These are phyloP conservation scores for Ornithorhynchus anatinus DNA, from an alignment of 2,113 vertebrate species.

Conservation along the genomic window DNA sequence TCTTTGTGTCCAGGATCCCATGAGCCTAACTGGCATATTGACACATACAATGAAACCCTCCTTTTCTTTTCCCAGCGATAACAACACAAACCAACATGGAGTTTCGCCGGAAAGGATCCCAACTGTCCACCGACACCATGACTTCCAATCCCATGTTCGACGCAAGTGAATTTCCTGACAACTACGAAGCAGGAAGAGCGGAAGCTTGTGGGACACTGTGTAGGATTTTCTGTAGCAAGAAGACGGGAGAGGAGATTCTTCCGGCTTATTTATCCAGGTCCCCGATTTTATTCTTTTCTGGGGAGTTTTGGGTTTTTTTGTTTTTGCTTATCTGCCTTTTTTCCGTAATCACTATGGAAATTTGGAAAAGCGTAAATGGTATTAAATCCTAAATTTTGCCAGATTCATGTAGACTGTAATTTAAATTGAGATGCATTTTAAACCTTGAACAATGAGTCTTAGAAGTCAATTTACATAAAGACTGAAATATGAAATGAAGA, in stretches of 20 bases:
- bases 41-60: slow-evolving; percentile 58
- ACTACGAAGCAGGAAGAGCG: slow-evolving; percentile 93
- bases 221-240: slow-evolving; percentile 98
- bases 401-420: too few relatives aligned
- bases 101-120: slow-evolving; percentile 90
- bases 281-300: slow-evolving; percentile 65
- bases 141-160: slow-evolving; percentile 91
- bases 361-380: too few relatives aligned
- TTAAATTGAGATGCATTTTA: too few relatives aligned
- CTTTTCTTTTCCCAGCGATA: slow-evolving; percentile 82
- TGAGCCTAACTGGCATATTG: slow-evolving; percentile 63
- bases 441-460: too few relatives aligned
- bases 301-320: too few relatives aligned
- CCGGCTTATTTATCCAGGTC: slow-evolving; percentile 96
- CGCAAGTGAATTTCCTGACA: slow-evolving; percentile 91
- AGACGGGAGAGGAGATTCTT: slow-evolving; percentile 96
- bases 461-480: too few relatives aligned
- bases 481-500: too few relatives aligned
- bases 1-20: slow-evolving; percentile 94
- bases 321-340: too few relatives aligned
- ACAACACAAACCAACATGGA: slow-evolving; percentile 90
- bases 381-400: too few relatives aligned
- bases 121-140: slow-evolving; percentile 94
- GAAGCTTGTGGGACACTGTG: slow-evolving; percentile 95
- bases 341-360: too few relatives aligned